phyloP scores from a whole-genome alignment of 2,797 vertebrate species.

The Chloroceryle inda region DNA sequence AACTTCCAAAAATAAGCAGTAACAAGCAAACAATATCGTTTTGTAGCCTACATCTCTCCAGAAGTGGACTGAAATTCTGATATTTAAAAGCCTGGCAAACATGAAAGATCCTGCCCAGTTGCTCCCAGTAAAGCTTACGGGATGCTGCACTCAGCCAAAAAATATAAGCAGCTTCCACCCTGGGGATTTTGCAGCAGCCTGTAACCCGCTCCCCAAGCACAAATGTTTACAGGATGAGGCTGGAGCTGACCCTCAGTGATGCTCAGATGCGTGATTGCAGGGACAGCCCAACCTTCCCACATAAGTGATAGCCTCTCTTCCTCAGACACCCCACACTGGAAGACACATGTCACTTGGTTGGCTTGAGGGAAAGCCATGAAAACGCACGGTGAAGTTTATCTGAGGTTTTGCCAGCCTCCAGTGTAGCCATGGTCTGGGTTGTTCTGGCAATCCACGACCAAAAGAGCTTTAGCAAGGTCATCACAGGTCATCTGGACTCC shows the following conservation, averaged over 20 bases:
- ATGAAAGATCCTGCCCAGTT: not conserved
- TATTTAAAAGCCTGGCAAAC: not conserved
- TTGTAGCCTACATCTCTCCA: not conserved
- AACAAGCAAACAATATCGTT: not conserved
- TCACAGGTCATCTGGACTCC: not conserved
- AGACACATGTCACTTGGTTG: rapidly evolving
- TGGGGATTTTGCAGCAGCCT: not conserved
- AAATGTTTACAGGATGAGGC: not conserved
- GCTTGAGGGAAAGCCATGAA: not conserved
- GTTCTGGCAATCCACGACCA: not conserved
- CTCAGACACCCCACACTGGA: not conserved
- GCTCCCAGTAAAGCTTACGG: not conserved
- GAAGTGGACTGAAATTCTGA: not conserved
- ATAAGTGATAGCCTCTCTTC: not conserved
- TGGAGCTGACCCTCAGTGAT: not conserved
- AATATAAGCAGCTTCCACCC: not conserved
- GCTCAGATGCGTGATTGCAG: not conserved
- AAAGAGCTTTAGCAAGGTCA: not conserved
- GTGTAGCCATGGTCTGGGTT: rapidly evolving
- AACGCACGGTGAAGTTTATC: rapidly evolving
- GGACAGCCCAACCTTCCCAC: not conserved
- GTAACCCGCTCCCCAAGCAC: not conserved
- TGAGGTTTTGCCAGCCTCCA: not conserved
- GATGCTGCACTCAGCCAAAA: not conserved
- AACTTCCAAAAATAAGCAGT: slow-evolving; percentile 15